phyloP scores from a whole-genome alignment of 2,888 invertebrate species.

The Orthosia gracilis region DNA sequence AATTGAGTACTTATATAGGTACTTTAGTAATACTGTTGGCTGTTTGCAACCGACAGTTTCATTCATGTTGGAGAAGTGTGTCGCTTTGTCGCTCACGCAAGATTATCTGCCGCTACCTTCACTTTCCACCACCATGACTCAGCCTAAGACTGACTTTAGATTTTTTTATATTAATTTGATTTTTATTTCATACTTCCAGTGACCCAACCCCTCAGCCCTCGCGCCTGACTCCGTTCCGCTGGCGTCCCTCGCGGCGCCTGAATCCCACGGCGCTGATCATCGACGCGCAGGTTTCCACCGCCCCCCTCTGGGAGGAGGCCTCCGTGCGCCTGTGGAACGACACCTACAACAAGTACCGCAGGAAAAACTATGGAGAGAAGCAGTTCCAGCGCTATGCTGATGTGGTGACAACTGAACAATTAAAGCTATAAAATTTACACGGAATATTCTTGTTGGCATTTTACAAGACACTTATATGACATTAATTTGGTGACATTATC shows the following conservation, averaged over 20 bases:
- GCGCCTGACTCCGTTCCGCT: conserved; percentile 78
- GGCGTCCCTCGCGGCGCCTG: conserved; percentile 80
- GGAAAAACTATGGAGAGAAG: conserved; percentile 74
- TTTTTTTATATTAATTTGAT: too few relatives aligned
- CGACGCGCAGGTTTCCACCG: conserved; percentile 77
- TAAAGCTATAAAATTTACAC: background rate
- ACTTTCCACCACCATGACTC: too few relatives aligned
- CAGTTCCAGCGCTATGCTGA: conserved; percentile 39
- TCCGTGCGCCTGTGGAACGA: conserved; percentile 83
- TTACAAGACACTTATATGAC: background rate
- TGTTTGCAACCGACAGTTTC: too few relatives aligned
- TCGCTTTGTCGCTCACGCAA: too few relatives aligned
- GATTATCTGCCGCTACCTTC: too few relatives aligned
- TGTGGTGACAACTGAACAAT: background rate
- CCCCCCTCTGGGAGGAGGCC: conserved; percentile 80
- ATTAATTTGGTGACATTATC: background rate
- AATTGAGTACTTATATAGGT: too few relatives aligned
- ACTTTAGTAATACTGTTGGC: too few relatives aligned
- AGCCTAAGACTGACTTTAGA: too few relatives aligned
- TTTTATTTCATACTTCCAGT: conserved; percentile 72
- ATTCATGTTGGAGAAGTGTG: too few relatives aligned
- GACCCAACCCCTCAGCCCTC: conserved; percentile 84
- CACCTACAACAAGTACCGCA: conserved; percentile 82
- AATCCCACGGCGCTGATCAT: conserved; percentile 84
- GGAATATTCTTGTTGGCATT: background rate